phyloP scores from a whole-genome alignment of 2,797 vertebrate genomes.

The Acipenser transmontanus region DNA sequence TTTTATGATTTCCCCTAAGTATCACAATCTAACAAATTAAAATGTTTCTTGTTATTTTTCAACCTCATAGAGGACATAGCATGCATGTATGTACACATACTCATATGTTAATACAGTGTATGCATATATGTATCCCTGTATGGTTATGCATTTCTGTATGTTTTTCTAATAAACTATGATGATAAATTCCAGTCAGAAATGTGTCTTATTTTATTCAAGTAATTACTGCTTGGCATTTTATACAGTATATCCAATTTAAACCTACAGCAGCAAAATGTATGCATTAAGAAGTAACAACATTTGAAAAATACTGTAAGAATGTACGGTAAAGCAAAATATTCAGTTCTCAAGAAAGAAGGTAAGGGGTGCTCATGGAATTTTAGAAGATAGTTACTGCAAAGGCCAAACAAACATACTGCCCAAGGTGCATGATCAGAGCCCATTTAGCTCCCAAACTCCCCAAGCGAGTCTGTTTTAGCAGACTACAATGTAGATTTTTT shows the following conservation, averaged over 20 bases:
- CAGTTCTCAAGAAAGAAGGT: no score
- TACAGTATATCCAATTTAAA: no score
- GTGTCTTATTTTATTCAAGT: no score
- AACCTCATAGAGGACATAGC: no score
- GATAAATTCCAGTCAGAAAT: no score
- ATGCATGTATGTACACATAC: neutral
- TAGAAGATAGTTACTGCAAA: no score
- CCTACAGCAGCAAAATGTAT: no score
- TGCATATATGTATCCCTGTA: neutral
- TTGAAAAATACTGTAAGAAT: no score
- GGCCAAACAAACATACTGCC: neutral
- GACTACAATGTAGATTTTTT: neutral
- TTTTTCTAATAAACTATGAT: neutral
- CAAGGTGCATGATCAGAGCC: neutral
- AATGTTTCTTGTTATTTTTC: neutral
- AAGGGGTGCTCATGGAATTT: no score
- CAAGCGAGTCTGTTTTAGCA: neutral
- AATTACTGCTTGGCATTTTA: no score
- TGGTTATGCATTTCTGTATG: neutral
- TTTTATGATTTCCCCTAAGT: neutral
- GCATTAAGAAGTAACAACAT: no score
- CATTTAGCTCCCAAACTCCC: neutral
- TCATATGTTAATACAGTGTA: neutral
- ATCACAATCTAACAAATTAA: neutral
- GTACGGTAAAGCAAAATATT: no score